Conservation (phyloP, 2,888 invertebrate species). For the Eupithecia tripunctaria region DNA sequence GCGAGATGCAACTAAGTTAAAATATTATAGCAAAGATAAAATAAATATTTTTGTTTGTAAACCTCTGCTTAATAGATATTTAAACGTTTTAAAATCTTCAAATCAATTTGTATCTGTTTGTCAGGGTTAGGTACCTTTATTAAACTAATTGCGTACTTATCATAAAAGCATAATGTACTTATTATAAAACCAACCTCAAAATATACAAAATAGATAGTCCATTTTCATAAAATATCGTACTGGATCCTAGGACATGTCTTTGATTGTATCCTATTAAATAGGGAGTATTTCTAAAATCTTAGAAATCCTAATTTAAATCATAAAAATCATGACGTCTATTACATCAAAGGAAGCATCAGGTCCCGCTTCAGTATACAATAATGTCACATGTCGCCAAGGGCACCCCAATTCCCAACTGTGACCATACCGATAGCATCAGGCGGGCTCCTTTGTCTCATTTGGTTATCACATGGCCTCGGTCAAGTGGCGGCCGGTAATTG, state of each 20-base stretch:
- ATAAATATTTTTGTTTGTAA: conserved; percentile 44
- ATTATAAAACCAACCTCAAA: background rate
- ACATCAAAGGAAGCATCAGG: background rate
- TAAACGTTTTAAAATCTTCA: conserved; percentile 51
- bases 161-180: background rate
- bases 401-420: conserved; percentile 23
- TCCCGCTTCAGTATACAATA: conserved; percentile 7
- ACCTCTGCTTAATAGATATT: conserved; percentile 52
- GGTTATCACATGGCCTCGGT: conserved; percentile 54
- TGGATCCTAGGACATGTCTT: too few species aligned
- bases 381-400: conserved; percentile 37
- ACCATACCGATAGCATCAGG: conserved; percentile 35
- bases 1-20: background rate
- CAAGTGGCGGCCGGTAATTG: conserved; percentile 48
- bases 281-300: too few species aligned
- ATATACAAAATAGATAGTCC: background rate
- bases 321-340: too few species aligned
- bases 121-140: conserved; percentile 24
- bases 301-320: too few species aligned
- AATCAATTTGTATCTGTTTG: conserved; percentile 46
- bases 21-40: conserved; percentile 18
- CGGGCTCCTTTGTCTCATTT: conserved; percentile 46
- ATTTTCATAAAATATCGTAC: too few species aligned
- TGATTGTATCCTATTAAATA: too few species aligned
- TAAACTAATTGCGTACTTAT: background rate